Base-by-base conservation (phyloP, 2,888 invertebrate genomes). In the Lasioglossum morio region DNA sequence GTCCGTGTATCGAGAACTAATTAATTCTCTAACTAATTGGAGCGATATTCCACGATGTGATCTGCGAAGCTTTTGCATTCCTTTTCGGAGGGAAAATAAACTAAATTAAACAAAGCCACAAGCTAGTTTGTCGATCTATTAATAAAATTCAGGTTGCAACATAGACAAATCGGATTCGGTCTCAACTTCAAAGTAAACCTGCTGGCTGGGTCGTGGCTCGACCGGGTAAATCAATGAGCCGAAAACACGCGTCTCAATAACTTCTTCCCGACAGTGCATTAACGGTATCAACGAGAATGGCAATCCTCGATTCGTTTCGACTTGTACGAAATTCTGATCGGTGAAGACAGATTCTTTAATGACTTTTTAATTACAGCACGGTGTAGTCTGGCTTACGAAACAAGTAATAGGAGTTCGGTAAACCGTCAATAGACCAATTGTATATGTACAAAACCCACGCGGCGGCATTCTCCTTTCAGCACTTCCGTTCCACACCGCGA, bases 401-500 rank as follows among this genome's bases (percentile, higher is more conserved):
- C 72, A 19, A 10, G 0, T 23, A 48, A 72, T 48, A 48, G 19
- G 72, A 48, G 48, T 46, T 48, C 46, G 8, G 48, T 46, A 72
- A 72, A 40, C 60, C 46, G 48, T 74, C 40, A 46, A 14, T 30
- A 48, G 57, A 43, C 60, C 40, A 60, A 63, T 72, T 46, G 37
- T 46, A 16, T 30, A n/a, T 63, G 63, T 16, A 23, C 23, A n/a
- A 70, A 70, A 40, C 40, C 40, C 40, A 40, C 23, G 70, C 48
- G 23, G 19, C 48, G 70, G 19, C 48, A 63, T 83, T 77, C 79
- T 60, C 46, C 30, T 70, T 30, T 53, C 69, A 5, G 69, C 63
- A n/a, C 74, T 78, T 84, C 76, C 78, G 86, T 77, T 79, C 60
- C 77, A 43, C 23, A 43, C 5, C 40, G 57, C 53, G 78, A 74